phyloP scores from a whole-genome alignment of 2,888 invertebrate species.

The Plebejus argus region DNA sequence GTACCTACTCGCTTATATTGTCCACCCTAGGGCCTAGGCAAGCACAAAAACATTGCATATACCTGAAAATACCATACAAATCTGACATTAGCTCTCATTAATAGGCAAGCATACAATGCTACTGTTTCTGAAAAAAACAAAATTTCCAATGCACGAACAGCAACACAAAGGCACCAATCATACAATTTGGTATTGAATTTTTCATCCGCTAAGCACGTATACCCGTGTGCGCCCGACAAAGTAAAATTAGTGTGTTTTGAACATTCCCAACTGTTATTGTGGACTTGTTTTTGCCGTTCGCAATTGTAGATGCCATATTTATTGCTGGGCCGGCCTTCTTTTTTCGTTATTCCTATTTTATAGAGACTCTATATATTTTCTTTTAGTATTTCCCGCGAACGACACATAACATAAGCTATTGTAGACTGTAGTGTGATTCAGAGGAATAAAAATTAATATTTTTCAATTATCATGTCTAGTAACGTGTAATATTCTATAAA shows the following conservation, averaged over 20 bases:
- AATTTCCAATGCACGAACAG: conserved; percentile 41
- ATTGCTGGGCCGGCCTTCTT: background rate
- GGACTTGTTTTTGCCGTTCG: conserved; percentile 41
- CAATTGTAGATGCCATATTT: conserved; percentile 35
- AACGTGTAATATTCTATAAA: no score
- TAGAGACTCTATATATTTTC: background rate
- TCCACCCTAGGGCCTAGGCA: background rate
- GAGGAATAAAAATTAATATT: no score
- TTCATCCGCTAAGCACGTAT: conserved; percentile 45
- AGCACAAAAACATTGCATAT: background rate
- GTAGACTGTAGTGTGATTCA: no score
- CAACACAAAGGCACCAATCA: conserved; percentile 45
- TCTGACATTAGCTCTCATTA: background rate
- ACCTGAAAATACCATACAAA: background rate
- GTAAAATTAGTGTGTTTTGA: conserved; percentile 47
- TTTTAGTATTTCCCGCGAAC: background rate
- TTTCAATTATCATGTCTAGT: no score
- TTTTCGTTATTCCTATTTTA: background rate
- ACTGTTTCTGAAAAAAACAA: conserved; percentile 33
- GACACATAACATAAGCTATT: background rate
- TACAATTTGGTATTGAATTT: conserved; percentile 46
- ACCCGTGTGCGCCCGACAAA: conserved; percentile 39
- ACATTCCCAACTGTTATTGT: conserved; percentile 44
- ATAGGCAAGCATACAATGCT: background rate
- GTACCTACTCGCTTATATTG: background rate